Evolutionary conservation across 2,113 vertebrate genomes (phyloP).

Genomic region (Tetraodon nigroviridis): DNA sequence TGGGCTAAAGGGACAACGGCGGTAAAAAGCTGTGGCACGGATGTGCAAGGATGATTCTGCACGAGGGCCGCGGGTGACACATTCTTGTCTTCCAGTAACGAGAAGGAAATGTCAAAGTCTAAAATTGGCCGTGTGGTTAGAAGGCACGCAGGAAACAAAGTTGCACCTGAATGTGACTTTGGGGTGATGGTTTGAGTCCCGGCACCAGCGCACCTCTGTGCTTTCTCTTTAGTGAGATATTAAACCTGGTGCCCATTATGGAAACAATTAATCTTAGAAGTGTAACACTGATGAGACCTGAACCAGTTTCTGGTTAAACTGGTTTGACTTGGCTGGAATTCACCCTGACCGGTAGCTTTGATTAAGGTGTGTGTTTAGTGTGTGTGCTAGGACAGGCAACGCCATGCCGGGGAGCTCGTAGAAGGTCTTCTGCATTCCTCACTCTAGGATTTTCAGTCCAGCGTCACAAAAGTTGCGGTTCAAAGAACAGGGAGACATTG

Average conservation of each 20-base stretch:
- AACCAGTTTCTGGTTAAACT: slow-evolving; percentile 6
- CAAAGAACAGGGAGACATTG: slow-evolving; percentile 52
- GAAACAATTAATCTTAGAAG: neutral
- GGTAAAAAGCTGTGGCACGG: neutral
- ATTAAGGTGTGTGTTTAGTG: neutral
- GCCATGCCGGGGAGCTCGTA: slow-evolving; percentile 27
- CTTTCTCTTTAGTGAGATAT: neutral
- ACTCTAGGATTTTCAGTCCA: slow-evolving; percentile 2
- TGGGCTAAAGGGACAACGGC: neutral
- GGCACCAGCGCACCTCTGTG: neutral
- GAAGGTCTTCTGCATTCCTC: slow-evolving; percentile 28
- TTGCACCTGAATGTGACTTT: slow-evolving; percentile 29
- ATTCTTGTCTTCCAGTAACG: slow-evolving; percentile 27
- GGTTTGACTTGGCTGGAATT: slow-evolving; percentile 7
- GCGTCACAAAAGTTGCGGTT: slow-evolving; percentile 39
- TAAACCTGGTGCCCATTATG: slow-evolving; percentile 3
- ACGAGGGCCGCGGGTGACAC: slow-evolving; percentile 30
- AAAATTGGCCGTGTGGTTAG: slow-evolving; percentile 2
- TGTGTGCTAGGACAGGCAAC: slow-evolving; percentile 1
- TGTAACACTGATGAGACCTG: slow-evolving; percentile 6
- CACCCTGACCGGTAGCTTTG: neutral
- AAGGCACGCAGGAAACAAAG: slow-evolving; percentile 1
- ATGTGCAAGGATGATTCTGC: slow-evolving; percentile 30
- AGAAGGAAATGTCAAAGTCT: slow-evolving; percentile 14
- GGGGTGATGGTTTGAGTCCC: neutral